Conservation (phyloP, 1,140 invertebrate species). For the Eulimnadia texana region DNA sequence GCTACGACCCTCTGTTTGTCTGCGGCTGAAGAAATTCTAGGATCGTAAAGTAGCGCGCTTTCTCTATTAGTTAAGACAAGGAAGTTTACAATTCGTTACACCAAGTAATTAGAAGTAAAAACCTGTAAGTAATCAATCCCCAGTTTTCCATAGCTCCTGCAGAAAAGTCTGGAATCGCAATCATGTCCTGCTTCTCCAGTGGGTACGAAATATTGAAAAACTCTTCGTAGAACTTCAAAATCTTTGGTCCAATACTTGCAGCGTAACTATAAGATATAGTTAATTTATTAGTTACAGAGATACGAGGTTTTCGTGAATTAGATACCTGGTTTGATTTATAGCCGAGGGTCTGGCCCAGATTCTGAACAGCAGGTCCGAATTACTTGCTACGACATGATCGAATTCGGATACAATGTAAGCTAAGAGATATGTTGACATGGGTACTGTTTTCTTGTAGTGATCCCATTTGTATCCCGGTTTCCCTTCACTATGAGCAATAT, state of each 20-base stretch:
- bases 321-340: not conserved
- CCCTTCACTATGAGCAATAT: conserved; percentile 21
- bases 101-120: too few relatives aligned
- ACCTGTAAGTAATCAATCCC: conserved; percentile 23
- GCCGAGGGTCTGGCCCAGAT: conserved; percentile 36
- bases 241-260: conserved; percentile 49
- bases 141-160: conserved; percentile 28
- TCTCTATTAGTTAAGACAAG: conserved; percentile 33
- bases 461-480: conserved; percentile 56
- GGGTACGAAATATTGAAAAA: conserved; percentile 51
- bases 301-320: not conserved
- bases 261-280: conserved; percentile 63
- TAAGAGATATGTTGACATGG: conserved; percentile 77
- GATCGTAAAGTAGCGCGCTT: conserved; percentile 29
- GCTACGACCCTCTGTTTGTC: conserved; percentile 29
- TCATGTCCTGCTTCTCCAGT: conserved; percentile 69
- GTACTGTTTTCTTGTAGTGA: conserved; percentile 47
- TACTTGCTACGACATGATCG: conserved; percentile 35
- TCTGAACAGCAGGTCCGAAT: conserved; percentile 42
- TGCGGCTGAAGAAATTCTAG: conserved; percentile 22
- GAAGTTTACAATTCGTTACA: conserved; percentile 20
- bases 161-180: conserved; percentile 53
- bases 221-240: conserved; percentile 36
- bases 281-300: too few relatives aligned
- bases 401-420: conserved; percentile 73